A percentile compares a stretch with the other conserved stretches of the same genome.
These are phyloP conservation scores for Dynastes grantii DNA, from an alignment of 2,888 invertebrate species.

Conservation along the genomic window DNA sequence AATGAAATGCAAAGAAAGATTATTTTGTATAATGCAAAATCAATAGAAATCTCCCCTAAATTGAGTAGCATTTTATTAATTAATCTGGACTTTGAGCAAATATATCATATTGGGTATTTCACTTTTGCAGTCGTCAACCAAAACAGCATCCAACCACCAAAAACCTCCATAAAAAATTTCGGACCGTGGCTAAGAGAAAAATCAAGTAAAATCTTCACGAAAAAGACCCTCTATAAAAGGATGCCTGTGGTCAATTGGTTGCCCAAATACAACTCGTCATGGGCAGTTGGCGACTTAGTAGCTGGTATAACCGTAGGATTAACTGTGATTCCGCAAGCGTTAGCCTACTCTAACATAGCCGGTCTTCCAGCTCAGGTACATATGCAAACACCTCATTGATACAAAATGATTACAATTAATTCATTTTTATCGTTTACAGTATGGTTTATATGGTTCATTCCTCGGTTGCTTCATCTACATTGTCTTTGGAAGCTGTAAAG, in stretches of 20 bases:
- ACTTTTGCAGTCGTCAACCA: conserved; percentile 62
- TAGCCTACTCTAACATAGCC: conserved; percentile 87
- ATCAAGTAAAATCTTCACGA: conserved; percentile 74
- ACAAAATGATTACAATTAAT: conserved; percentile 7
- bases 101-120: not conserved
- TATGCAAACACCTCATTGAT: not conserved
- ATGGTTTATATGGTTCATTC: conserved; percentile 95
- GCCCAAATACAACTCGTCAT: conserved; percentile 81
- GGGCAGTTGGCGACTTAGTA: conserved; percentile 89
- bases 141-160: conserved; percentile 51
- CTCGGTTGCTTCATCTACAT: conserved; percentile 93
- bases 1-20: too few species aligned
- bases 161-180: conserved; percentile 58
- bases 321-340: conserved; percentile 93
- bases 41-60: too few species aligned
- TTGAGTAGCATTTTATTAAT: too few species aligned
- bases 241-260: conserved; percentile 85
- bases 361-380: conserved; percentile 81
- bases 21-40: too few species aligned
- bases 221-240: conserved; percentile 81
- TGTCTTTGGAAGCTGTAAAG: conserved; percentile 92
- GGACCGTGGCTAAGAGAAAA: conserved; percentile 70
- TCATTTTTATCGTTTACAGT: conserved; percentile 72
- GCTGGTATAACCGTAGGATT: conserved; percentile 94
- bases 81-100: not conserved